Evolutionary conservation across 2,888 invertebrate genomes (phyloP).

Genomic region (Penaeus monodon): DNA sequence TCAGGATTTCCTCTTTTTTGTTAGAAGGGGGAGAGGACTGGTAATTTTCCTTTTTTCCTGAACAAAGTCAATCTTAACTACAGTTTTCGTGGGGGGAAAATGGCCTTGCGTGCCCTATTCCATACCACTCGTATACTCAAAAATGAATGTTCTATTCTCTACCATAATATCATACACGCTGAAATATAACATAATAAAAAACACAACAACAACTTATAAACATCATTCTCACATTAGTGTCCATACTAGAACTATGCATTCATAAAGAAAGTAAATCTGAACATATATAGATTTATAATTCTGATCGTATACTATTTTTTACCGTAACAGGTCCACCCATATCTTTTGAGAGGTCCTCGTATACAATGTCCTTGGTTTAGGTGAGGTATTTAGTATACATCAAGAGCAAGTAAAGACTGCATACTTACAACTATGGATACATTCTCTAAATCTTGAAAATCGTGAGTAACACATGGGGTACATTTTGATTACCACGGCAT

Average conservation of each 20-base stretch:
- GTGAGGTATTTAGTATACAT: conserved; percentile 58
- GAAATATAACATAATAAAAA: conserved; percentile 28
- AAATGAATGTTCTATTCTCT: not conserved
- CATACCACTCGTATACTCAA: conserved; percentile 23
- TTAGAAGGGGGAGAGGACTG: too few species aligned
- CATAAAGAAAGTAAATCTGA: conserved; percentile 43
- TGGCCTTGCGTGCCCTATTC: not conserved
- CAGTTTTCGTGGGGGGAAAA: conserved; percentile 13
- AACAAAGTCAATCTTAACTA: not conserved
- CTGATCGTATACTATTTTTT: conserved; percentile 47
- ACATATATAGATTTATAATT: conserved; percentile 47
- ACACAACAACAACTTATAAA: conserved; percentile 16
- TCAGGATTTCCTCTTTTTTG: too few species aligned
- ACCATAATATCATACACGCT: conserved; percentile 14
- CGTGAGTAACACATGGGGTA: conserved; percentile 8
- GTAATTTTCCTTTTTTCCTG: too few species aligned
- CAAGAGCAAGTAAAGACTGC: conserved; percentile 40
- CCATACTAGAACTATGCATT: conserved; percentile 35
- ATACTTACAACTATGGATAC: conserved; percentile 54
- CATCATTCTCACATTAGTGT: not conserved
- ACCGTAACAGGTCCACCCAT: conserved; percentile 18
- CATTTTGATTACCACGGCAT: conserved; percentile 42
- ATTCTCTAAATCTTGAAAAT: conserved; percentile 36
- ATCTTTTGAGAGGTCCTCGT: conserved; percentile 37
- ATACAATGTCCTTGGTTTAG: conserved; percentile 45